Percentiles rank a stretch among this genome's conserved stretches.
These are phyloP conservation scores for Protodeltote pygarga DNA, from an alignment of 2,888 invertebrate genomes.

Conservation along the genomic window DNA sequence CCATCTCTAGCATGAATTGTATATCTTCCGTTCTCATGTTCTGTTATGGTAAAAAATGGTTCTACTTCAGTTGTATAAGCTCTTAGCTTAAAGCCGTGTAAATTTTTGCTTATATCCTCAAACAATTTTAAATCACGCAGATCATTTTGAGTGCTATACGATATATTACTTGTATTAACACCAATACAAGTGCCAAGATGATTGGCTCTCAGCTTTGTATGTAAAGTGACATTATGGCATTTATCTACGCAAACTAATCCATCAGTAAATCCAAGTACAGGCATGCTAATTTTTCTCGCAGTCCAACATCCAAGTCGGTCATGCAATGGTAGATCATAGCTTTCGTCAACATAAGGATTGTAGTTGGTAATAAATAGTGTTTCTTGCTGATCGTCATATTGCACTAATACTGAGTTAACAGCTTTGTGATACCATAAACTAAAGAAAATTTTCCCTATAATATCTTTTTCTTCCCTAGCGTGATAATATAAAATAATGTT, in stretches of 20 bases:
- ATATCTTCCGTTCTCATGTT: conserved; percentile 59
- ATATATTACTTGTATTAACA: conserved; percentile 52
- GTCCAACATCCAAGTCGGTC: conserved; percentile 69
- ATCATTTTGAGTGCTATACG: conserved; percentile 44
- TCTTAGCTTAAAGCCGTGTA: conserved; percentile 66
- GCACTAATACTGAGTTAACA: conserved; percentile 63
- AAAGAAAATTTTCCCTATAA: conserved; percentile 66
- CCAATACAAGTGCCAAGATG: conserved; percentile 74
- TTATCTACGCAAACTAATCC: conserved; percentile 64
- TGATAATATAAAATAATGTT: conserved; percentile 68
- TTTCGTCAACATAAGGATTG: conserved; percentile 64
- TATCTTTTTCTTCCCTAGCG: conserved; percentile 37
- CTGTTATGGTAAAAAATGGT: conserved; percentile 64
- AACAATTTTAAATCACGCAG: conserved; percentile 56
- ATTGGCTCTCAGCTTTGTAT: conserved; percentile 59
- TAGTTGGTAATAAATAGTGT: conserved; percentile 56
- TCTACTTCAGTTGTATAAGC: conserved; percentile 58
- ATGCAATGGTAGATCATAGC: conserved; percentile 47
- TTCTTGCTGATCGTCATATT: conserved; percentile 56
- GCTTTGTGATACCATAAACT: conserved; percentile 71
- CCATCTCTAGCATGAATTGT: conserved; percentile 69
- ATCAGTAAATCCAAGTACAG: conserved; percentile 57
- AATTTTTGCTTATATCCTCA: conserved; percentile 66
- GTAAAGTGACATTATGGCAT: conserved; percentile 65
- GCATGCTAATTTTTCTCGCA: conserved; percentile 60